phyloP scores from a whole-genome alignment of 2,888 invertebrate species.

The Graphium colonna region DNA sequence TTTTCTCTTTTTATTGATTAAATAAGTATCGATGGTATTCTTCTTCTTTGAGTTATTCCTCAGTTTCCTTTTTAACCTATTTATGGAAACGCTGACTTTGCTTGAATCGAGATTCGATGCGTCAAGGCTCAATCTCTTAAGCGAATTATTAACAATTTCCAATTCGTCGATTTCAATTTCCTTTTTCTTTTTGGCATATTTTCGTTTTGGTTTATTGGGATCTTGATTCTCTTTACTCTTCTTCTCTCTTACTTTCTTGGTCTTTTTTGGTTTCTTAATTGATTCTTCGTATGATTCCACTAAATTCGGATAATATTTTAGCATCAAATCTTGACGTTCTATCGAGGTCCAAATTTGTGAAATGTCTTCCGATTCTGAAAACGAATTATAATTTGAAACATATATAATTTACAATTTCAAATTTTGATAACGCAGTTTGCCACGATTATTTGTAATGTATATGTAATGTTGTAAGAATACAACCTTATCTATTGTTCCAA shows the following conservation, averaged over 20 bases:
- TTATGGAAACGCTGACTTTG: conserved; percentile 55
- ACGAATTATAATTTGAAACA: too few relatives aligned
- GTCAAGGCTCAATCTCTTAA: conserved; percentile 44
- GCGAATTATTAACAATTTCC: conserved; percentile 42
- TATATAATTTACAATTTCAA: too few relatives aligned
- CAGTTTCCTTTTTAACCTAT: conserved; percentile 63
- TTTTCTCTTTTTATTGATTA: conserved; percentile 53
- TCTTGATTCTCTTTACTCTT: conserved; percentile 47
- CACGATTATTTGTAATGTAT: too few relatives aligned
- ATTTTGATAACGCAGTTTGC: too few relatives aligned
- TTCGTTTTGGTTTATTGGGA: conserved; percentile 56
- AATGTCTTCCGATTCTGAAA: conserved; percentile 63
- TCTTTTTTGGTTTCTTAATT: conserved; percentile 75
- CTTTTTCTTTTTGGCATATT: conserved; percentile 58
- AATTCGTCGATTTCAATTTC: conserved; percentile 35
- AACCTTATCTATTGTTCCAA: too few relatives aligned
- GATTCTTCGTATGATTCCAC: conserved; percentile 80
- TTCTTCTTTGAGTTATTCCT: conserved; percentile 46
- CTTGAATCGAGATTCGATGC: conserved; percentile 40
- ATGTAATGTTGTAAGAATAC: too few relatives aligned
- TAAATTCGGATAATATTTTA: conserved; percentile 81
- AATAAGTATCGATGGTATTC: conserved; percentile 63
- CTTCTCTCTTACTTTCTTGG: conserved; percentile 49
- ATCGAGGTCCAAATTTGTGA: conserved; percentile 82
- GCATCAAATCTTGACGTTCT: conserved; percentile 84